Conservation (phyloP, 2,797 vertebrate species). For the Pseudochaenichthys georgianus region DNA sequence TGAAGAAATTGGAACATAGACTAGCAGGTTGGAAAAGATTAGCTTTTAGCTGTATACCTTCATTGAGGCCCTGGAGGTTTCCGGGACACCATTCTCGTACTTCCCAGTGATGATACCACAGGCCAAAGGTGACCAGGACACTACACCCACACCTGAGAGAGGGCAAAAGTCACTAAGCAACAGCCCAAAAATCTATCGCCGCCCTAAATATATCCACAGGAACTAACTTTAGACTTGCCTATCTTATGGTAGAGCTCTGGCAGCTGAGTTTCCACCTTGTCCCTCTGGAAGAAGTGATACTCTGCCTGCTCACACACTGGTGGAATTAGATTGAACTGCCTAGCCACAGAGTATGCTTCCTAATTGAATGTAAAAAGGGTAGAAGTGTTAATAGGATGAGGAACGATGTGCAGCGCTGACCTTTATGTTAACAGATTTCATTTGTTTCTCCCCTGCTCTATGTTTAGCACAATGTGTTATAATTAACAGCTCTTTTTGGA, state of each 20-base stretch:
- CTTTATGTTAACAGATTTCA: constrained; percentile 13
- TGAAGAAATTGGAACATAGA: not conserved
- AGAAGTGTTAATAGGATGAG: constrained; percentile 12
- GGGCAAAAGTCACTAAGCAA: constrained; percentile 26
- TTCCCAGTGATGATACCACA: constrained; percentile 99
- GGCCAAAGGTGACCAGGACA: constrained; percentile 98
- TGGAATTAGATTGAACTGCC: constrained; percentile 98
- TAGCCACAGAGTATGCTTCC: constrained; percentile 98
- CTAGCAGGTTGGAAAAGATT: not conserved
- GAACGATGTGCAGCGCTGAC: constrained; percentile 6
- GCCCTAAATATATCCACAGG: not conserved
- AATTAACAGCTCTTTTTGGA: not conserved
- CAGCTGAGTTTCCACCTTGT: constrained; percentile 97
- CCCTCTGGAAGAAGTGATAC: constrained; percentile 98
- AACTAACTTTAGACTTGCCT: constrained; percentile 77
- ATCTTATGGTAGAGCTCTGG: constrained; percentile 99
- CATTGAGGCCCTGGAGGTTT: constrained; percentile 94
- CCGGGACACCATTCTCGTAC: constrained; percentile 95
- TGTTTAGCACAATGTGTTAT: not conserved
- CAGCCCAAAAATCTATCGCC: not conserved
- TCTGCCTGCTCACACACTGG: constrained; percentile 98
- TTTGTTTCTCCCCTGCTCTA: constrained; percentile 5
- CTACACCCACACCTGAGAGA: constrained; percentile 94
- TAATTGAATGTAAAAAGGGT: constrained; percentile 63
- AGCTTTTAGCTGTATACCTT: constrained; percentile 85